Base-by-base conservation (phyloP, 2,113 vertebrate genomes). In the Pyrgilauda ruficollis region DNA sequence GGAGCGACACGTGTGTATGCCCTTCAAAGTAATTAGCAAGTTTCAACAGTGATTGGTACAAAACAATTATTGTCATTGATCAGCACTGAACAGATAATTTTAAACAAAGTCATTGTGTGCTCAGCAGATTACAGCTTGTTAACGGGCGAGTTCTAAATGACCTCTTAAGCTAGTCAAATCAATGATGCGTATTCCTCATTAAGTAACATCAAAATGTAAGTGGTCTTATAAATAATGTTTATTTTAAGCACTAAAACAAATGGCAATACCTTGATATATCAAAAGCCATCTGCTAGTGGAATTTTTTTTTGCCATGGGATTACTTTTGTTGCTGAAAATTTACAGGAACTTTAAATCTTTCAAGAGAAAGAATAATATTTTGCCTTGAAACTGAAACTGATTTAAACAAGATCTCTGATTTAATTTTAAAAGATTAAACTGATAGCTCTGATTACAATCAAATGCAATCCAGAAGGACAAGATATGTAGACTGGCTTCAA, bases 31-130 rank as follows among this genome's bases (percentile, higher is more conserved):
- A 99, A 99, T 99, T 98, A 99, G 97, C 94, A 98, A 98, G 98
- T 99, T 99, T 98, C 98, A 99, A 98, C 98, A 98, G 98, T 98
- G 97, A 98, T 98, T 98, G 98, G 98, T 98, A 98, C 98, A 98
- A 99, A 99, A 99, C 98, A 98, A 99, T 98, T 99, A 99, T 99
- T 99, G 98, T 98, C 98, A 99, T 99, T 99, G 99, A 99, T 99
- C 99, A 98, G 98, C 97, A 98, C 97, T 98, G 98, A 99, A 99
- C 98, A 98, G 98, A 99, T 99, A 98, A 99, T 99, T 99, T 99
- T 98, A 99, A 99, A 99, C 98, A 99, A 99, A 99, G 99, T 99
- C 99, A 99, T 99, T 99, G 99, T 98, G 94, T 97, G 97, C 98
- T 98, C 98, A 98, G 98, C 98, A 98, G 98, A 98, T 98, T 98